Evolutionary conservation across 1,140 invertebrate species (phyloP), one percentile per base, ranked within the genome.

Genomic region (Panonychus citri): DNA sequence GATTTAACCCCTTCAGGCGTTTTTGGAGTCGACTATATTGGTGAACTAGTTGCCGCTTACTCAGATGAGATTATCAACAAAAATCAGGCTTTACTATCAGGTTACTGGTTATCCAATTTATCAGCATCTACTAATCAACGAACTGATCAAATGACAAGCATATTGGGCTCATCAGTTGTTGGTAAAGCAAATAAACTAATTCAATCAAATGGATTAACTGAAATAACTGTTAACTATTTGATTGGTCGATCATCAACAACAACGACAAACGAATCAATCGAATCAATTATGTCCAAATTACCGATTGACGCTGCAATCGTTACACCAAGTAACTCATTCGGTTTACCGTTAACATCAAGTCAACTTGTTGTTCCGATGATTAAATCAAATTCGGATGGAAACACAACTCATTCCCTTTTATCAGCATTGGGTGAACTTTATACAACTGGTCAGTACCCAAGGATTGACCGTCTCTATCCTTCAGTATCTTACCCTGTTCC

Each of bases 191-290:
- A 76, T 76, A 61, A 70, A 71, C 59, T 73, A 78, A 30, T 85
- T 82, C 64, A 82, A 88, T 60, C 59, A 74, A 54, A 78, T 82
- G 63, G 69, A 93, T 61, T 77, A 78, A 53, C 80, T 87, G 2
- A 91, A 88, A 17, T 97, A 91, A 68, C 86, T 96, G 87, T 91
- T 1, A 94, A 95, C 73, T 96, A 96, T 69, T 73, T 95, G 40
- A 73, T 91, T 17, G 85, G 82, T 34, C 78, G 83, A 26, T 93
- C 0, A 50, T 60, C 53, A 78, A 78, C 63, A 66, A 75, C 60
- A 85, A 89, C 64, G 85, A 81, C 25, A 63, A 93, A 39, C 66
- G 76, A 57, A 79, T 86, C 64, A 72, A 96, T 5, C 90, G 89
- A 7, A 76, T 78, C 57, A 83, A 87, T 65, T 86, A 52, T 7